Percentiles rank a stretch among this genome's conserved stretches.
phyloP scores from a whole-genome alignment of 2,797 vertebrate species.

The Hoplostethus mediterraneus region DNA sequence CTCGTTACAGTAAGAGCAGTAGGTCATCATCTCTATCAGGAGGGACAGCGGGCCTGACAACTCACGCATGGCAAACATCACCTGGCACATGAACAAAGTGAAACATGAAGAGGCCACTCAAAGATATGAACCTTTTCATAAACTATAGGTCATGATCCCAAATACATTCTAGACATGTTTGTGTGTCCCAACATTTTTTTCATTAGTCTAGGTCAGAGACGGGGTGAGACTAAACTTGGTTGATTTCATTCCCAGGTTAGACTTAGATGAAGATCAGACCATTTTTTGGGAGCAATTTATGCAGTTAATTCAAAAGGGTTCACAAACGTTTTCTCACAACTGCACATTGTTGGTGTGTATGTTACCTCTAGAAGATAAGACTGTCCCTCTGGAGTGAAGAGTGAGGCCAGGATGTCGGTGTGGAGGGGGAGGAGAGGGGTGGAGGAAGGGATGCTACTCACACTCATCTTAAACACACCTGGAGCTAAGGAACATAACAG shows the following conservation, averaged over 20 bases:
- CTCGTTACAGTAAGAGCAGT: constrained; percentile 95
- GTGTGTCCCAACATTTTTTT: background rate
- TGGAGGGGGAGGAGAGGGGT: constrained; percentile 89
- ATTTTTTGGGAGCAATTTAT: too few relatives aligned
- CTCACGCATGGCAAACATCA: constrained; percentile 97
- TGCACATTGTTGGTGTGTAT: too few relatives aligned
- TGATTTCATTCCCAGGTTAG: background rate
- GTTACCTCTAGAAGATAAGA: constrained; percentile 95
- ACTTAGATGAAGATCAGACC: too few relatives aligned
- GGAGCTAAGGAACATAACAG: constrained; percentile 81
- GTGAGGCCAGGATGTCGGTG: constrained; percentile 90
- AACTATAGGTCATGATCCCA: background rate
- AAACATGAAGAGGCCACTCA: background rate
- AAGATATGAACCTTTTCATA: background rate
- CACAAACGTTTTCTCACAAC: too few relatives aligned
- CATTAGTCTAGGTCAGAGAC: background rate
- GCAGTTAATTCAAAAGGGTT: too few relatives aligned
- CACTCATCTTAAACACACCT: constrained; percentile 86
- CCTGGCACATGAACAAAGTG: constrained; percentile 77
- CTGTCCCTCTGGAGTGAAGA: constrained; percentile 95
- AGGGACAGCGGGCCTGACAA: constrained; percentile 90
- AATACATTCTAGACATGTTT: background rate
- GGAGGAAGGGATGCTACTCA: constrained; percentile 80
- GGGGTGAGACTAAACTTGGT: background rate
- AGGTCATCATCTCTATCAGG: constrained; percentile 96